Conservation (phyloP, 2,888 invertebrate genomes). For the Synergus itoensis region DNA sequence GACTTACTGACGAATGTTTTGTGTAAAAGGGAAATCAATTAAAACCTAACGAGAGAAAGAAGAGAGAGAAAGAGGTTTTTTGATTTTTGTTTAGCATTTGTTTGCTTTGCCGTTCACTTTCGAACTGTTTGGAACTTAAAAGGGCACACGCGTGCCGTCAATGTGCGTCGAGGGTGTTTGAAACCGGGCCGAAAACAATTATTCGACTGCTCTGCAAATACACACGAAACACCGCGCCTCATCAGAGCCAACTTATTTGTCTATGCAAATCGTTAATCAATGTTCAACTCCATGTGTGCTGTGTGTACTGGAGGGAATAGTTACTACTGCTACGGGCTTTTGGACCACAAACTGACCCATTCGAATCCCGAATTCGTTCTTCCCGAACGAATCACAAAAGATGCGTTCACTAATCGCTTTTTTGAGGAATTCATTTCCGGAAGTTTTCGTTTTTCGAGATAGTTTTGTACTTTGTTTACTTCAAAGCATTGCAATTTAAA, state of each 20-base stretch:
- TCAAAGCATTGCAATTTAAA: no score
- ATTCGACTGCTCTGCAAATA: slow-evolving; percentile 64
- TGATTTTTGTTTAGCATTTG: slow-evolving; percentile 7
- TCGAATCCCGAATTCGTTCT: no score
- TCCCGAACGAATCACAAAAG: slow-evolving; percentile 18
- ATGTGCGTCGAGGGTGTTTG: slow-evolving; percentile 56
- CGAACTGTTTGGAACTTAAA: slow-evolving; percentile 43
- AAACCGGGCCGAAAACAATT: slow-evolving; percentile 68
- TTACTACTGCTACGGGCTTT: slow-evolving; percentile 45
- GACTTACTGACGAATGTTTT: neutral
- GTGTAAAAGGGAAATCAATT: slow-evolving; percentile 26
- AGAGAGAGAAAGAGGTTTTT: neutral
- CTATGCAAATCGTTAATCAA: slow-evolving; percentile 77
- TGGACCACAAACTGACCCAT: slow-evolving; percentile 38
- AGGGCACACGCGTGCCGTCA: slow-evolving; percentile 49
- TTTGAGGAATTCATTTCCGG: neutral
- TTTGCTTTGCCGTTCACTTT: slow-evolving; percentile 39
- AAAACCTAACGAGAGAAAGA: neutral
- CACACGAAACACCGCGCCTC: slow-evolving; percentile 60
- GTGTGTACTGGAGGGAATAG: slow-evolving; percentile 48
- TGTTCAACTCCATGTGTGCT: slow-evolving; percentile 52
- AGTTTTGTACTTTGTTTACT: neutral
- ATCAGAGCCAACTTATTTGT: slow-evolving; percentile 74
- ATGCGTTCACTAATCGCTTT: neutral
- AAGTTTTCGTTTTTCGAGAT: neutral